Percentiles rank a stretch among this genome's conserved stretches.
Conservation (phyloP, 2,113 vertebrate genomes). For the Ameiurus melas region DNA sequence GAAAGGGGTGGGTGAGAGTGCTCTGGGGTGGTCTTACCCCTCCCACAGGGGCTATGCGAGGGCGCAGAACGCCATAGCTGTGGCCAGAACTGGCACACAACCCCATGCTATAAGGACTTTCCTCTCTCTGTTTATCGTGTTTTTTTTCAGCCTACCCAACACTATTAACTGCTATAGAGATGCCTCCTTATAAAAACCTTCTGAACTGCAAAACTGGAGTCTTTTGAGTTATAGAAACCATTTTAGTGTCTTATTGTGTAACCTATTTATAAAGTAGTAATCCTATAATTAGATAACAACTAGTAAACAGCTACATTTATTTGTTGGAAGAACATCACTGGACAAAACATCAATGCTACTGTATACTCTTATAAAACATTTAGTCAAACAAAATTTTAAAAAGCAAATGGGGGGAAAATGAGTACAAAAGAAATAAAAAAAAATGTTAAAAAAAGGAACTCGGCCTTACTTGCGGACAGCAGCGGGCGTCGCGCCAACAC, state of each 20-base stretch:
- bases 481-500: slow-evolving; percentile 83
- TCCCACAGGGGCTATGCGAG: slow-evolving; percentile 58
- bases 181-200: not conserved
- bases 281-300: not conserved
- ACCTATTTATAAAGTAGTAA: not conserved
- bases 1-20: slow-evolving; percentile 67
- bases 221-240: not conserved
- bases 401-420: not conserved
- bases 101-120: slow-evolving; percentile 66
- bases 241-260: not conserved
- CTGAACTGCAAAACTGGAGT: not conserved
- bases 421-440: not conserved
- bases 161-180: slow-evolving; percentile 27
- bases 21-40: slow-evolving; percentile 72
- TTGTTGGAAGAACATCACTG: not conserved
- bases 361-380: not conserved
- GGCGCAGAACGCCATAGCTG: slow-evolving; percentile 61
- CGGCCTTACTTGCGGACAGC: slow-evolving; percentile 78
- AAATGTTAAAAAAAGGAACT: not conserved
- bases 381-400: not conserved
- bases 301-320: not conserved
- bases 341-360: not conserved
- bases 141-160: slow-evolving; percentile 39
- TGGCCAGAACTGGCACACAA: slow-evolving; percentile 59
- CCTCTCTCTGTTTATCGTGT: slow-evolving; percentile 46